Evolutionary conservation across 2,888 invertebrate genomes (phyloP).

Genomic region (Stenodema calcarata): DNA sequence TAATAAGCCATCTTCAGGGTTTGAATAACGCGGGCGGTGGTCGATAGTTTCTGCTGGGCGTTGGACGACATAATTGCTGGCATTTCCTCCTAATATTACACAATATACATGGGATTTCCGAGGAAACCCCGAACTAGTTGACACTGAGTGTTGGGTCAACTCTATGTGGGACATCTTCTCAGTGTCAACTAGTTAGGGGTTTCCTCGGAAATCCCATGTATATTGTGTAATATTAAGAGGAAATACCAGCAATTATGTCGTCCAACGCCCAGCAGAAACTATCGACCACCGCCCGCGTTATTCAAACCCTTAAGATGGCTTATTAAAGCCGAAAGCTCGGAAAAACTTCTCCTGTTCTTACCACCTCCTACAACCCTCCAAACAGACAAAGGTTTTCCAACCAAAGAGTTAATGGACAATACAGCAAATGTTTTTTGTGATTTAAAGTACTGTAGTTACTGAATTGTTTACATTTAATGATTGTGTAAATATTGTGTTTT

Average conservation of each 20-base stretch:
- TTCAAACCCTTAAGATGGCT: no score
- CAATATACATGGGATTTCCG: slow-evolving; percentile 66
- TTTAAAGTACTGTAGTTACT: no score
- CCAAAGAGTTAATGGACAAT: no score
- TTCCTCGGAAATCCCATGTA: slow-evolving; percentile 64
- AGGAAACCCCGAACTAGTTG: slow-evolving; percentile 56
- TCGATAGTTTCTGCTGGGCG: slow-evolving; percentile 81
- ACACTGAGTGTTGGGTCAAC: slow-evolving; percentile 55
- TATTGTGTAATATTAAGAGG: slow-evolving; percentile 65
- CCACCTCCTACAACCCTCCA: no score
- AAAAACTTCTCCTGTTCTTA: no score
- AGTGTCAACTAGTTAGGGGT: slow-evolving; percentile 56
- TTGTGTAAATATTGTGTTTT: no score
- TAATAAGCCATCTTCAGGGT: no score
- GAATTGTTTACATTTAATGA: no score
- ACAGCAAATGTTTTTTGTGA: no score
- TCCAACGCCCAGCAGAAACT: slow-evolving; percentile 80
- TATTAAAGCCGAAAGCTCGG: no score
- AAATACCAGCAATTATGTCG: slow-evolving; percentile 70
- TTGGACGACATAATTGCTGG: slow-evolving; percentile 76
- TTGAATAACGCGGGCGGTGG: slow-evolving; percentile 93
- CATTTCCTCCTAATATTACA: slow-evolving; percentile 64
- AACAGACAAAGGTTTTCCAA: no score
- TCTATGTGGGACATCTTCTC: slow-evolving; percentile 55
- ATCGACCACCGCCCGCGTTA: slow-evolving; percentile 93